Evolutionary conservation across 1,140 invertebrate species (phyloP).

Genomic region (Lucilia cuprina): DNA sequence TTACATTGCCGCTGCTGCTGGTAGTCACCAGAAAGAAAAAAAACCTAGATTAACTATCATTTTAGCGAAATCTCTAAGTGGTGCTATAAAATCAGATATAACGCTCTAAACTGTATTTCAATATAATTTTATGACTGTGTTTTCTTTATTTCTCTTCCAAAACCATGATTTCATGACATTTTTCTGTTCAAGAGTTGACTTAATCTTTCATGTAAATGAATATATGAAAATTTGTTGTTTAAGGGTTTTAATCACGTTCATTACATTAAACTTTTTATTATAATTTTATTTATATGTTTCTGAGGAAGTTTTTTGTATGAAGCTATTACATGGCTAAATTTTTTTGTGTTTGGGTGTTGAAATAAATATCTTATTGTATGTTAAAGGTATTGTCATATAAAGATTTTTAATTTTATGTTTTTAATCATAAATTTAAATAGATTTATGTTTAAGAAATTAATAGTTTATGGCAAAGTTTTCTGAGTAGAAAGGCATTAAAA

Average conservation of each 20-base stretch:
- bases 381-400: background rate
- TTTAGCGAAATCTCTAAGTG: constrained; percentile 36
- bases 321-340: too few relatives aligned
- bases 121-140: constrained; percentile 3
- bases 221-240: background rate
- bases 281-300: background rate
- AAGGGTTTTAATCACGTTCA: constrained; percentile 14
- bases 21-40: background rate
- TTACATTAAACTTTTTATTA: background rate
- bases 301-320: background rate
- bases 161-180: background rate
- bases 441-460: background rate
- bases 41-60: constrained; percentile 24
- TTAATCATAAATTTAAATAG: background rate
- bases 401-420: constrained; percentile 12
- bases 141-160: background rate
- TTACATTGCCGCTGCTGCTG: background rate
- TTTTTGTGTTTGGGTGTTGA: background rate
- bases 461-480: too few relatives aligned
- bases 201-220: background rate
- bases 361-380: background rate
- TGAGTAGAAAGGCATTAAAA: too few relatives aligned
- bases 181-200: background rate
- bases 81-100: constrained; percentile 29
- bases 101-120: background rate